Conservation (phyloP, 2,113 vertebrate species). For the Corapipo altera region DNA sequence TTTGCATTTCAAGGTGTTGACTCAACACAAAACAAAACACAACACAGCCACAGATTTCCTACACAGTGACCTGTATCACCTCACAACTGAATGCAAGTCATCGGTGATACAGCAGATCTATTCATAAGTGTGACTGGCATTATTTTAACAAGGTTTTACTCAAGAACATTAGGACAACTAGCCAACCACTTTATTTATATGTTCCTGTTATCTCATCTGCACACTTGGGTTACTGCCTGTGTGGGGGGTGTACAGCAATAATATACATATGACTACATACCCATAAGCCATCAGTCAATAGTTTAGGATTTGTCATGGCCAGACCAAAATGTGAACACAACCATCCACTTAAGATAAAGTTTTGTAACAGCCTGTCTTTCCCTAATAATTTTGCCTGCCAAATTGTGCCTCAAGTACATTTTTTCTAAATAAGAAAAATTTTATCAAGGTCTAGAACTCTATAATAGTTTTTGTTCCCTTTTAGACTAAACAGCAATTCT, state of each 20-base stretch:
- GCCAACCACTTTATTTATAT: background rate
- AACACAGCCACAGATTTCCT: background rate
- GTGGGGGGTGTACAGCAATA: background rate
- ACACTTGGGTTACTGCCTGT: background rate
- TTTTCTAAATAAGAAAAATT: background rate
- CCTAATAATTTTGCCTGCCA: background rate
- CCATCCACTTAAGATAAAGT: background rate
- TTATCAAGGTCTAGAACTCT: background rate
- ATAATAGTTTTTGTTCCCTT: background rate
- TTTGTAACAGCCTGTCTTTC: conserved; percentile 7
- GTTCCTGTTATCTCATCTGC: background rate
- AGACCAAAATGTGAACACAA: background rate
- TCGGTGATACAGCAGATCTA: background rate
- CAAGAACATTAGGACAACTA: background rate
- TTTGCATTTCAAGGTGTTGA: conserved; percentile 5
- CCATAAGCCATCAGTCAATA: background rate
- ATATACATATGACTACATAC: conserved; percentile 34
- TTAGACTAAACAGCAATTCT: background rate
- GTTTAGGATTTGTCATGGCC: conserved; percentile 2
- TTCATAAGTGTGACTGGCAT: background rate
- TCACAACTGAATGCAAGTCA: background rate
- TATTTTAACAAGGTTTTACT: conserved; percentile 1
- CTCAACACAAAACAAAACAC: background rate
- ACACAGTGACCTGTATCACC: background rate
- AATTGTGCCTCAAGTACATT: background rate